Evolutionary conservation across 2,888 invertebrate genomes (phyloP).

Genomic region (Scelioninae gen. 2): DNA sequence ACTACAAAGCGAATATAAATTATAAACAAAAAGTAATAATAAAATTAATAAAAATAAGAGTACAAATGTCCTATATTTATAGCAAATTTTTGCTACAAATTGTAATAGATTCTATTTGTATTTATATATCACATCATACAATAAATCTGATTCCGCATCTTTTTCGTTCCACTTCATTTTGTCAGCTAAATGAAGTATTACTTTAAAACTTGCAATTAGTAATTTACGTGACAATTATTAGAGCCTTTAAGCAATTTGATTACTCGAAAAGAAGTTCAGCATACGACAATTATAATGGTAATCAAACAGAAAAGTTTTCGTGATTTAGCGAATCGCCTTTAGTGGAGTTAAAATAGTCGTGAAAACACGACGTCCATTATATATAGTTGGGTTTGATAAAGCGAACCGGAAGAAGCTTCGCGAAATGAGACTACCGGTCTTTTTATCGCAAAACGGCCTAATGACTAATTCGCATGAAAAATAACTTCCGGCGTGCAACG

Average conservation of each 20-base stretch:
- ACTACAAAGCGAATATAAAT: neutral
- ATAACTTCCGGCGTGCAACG: slow-evolving; percentile 45
- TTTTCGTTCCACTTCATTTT: no score
- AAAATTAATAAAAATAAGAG: no score
- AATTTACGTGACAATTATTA: neutral
- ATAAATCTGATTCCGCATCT: no score
- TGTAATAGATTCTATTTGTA: no score
- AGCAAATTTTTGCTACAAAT: no score
- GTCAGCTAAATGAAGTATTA: no score
- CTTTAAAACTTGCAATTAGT: neutral
- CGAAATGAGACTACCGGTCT: slow-evolving; percentile 56
- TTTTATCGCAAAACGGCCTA: slow-evolving; percentile 52
- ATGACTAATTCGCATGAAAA: slow-evolving; percentile 57
- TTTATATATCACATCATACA: no score
- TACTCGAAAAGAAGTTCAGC: neutral
- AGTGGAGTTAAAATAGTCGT: slow-evolving; percentile 21
- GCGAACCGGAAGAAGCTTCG: slow-evolving; percentile 49
- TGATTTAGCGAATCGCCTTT: neutral
- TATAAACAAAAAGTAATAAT: neutral
- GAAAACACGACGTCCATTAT: slow-evolving; percentile 25
- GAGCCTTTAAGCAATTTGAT: neutral
- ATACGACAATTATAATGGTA: slow-evolving; percentile 1
- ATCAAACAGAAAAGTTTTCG: slow-evolving; percentile 9
- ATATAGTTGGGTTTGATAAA: slow-evolving; percentile 33
- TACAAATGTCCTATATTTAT: no score